Conservation (phyloP, 1,140 invertebrate genomes). For the Drosophila tristis region DNA sequence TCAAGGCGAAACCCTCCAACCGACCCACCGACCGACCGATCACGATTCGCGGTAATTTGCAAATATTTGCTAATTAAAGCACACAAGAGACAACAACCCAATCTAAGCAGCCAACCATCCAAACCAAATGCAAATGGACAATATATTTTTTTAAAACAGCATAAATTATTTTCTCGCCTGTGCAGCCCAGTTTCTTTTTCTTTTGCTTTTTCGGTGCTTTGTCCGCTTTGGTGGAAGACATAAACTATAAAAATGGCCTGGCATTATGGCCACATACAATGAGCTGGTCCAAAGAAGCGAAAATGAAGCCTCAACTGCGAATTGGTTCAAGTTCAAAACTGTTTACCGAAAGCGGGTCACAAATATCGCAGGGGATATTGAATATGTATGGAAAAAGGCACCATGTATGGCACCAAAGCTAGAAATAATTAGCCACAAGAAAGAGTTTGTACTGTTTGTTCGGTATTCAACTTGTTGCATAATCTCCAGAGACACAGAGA, state of each 20-base stretch:
- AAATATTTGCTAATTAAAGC: constrained; percentile 80
- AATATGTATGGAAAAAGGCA: constrained; percentile 4
- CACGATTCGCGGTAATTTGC: constrained; percentile 59
- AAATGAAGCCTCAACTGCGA: constrained; percentile 44
- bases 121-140: constrained; percentile 38
- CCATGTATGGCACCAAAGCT: too few species aligned
- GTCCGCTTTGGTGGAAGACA: constrained; percentile 22
- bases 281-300: constrained; percentile 9
- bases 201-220: constrained; percentile 18
- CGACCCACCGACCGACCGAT: constrained; percentile 1
- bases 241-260: constrained; percentile 45
- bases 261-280: constrained; percentile 43
- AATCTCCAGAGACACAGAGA: constrained; percentile 4
- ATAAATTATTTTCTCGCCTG: constrained; percentile 71
- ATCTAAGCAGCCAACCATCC: constrained; percentile 4
- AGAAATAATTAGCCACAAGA: constrained; percentile 43
- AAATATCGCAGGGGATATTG: constrained; percentile 6
- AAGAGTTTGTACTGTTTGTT: constrained; percentile 65
- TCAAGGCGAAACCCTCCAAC: constrained; percentile 45
- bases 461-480: constrained; percentile 20
- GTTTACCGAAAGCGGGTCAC: constrained; percentile 65
- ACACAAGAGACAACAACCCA: constrained; percentile 28
- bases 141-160: constrained; percentile 28
- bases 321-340: constrained; percentile 76
- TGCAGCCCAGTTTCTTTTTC: background rate